phyloP scores from a whole-genome alignment of 2,888 invertebrate species.

The Chromoteleia sp. region DNA sequence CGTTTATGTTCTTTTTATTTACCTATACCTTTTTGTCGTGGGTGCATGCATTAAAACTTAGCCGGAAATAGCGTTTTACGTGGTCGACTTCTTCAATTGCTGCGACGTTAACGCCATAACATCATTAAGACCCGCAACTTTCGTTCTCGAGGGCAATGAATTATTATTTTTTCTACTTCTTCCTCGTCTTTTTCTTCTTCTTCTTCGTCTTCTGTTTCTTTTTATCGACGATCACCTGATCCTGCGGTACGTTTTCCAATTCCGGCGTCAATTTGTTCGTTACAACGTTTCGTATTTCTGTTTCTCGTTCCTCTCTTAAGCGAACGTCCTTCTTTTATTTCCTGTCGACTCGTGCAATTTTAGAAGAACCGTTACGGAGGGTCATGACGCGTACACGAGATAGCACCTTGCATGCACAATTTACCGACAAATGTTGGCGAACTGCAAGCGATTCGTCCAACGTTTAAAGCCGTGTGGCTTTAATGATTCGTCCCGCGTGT shows the following conservation, averaged over 20 bases:
- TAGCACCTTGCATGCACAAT: constrained; percentile 57
- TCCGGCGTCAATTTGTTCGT: background rate
- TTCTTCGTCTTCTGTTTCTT: no score
- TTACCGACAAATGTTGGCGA: constrained; percentile 37
- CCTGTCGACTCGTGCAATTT: constrained; percentile 65
- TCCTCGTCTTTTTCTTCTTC: no score
- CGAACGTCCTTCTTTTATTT: constrained; percentile 45
- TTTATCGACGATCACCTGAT: no score
- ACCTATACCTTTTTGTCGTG: constrained; percentile 66
- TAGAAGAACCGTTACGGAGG: constrained; percentile 72
- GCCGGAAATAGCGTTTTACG: constrained; percentile 63
- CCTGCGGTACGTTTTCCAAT: no score
- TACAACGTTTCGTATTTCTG: background rate
- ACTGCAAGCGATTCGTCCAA: constrained; percentile 14
- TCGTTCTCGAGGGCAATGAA: background rate
- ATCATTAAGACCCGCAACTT: background rate
- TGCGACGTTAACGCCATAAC: constrained; percentile 1
- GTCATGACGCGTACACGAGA: constrained; percentile 60
- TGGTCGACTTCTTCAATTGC: constrained; percentile 39
- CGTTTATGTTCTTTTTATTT: constrained; percentile 78
- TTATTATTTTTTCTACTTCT: no score
- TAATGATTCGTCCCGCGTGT: background rate
- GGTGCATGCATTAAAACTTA: constrained; percentile 69
- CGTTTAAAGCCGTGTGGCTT: constrained; percentile 8
- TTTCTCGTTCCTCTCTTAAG: constrained; percentile 2